Conservation (phyloP, 2,888 invertebrate genomes). For the Drosophila anomalata region DNA sequence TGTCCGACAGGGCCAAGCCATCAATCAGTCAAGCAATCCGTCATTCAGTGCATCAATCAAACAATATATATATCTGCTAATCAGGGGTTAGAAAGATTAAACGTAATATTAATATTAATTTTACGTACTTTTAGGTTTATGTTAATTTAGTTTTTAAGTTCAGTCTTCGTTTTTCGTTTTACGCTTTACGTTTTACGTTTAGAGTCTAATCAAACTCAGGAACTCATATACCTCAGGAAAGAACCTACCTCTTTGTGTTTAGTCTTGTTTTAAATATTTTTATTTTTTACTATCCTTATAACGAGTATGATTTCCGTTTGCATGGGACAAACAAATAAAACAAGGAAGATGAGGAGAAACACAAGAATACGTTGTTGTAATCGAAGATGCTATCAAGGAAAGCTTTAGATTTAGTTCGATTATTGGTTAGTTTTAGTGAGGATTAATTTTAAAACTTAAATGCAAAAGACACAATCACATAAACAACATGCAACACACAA, state of each 20-base stretch:
- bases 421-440: slow-evolving; percentile 34
- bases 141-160: slow-evolving; percentile 35
- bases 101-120: slow-evolving; percentile 2
- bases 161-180: slow-evolving; percentile 23
- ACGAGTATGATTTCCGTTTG: slow-evolving; percentile 38
- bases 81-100: slow-evolving; percentile 30
- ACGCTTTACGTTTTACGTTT: slow-evolving; percentile 47
- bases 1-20: background rate
- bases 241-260: slow-evolving; percentile 70
- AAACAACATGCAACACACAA: slow-evolving; percentile 1
- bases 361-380: slow-evolving; percentile 51
- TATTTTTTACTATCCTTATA: slow-evolving; percentile 16
- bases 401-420: slow-evolving; percentile 61
- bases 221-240: slow-evolving; percentile 83
- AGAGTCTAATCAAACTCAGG: slow-evolving; percentile 79
- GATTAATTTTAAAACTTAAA: slow-evolving; percentile 50
- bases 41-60: slow-evolving; percentile 46
- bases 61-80: slow-evolving; percentile 19
- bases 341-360: slow-evolving; percentile 12
- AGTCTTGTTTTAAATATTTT: slow-evolving; percentile 41
- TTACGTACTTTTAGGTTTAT: slow-evolving; percentile 25
- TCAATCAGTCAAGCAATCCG: slow-evolving; percentile 36
- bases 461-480: slow-evolving; percentile 55
- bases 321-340: slow-evolving; percentile 34
- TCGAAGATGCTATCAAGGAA: slow-evolving; percentile 69